Percentiles rank a stretch among this genome's conserved stretches.
phyloP scores from a whole-genome alignment of 2,888 invertebrate genomes.

The Coleophora flavipennella region DNA sequence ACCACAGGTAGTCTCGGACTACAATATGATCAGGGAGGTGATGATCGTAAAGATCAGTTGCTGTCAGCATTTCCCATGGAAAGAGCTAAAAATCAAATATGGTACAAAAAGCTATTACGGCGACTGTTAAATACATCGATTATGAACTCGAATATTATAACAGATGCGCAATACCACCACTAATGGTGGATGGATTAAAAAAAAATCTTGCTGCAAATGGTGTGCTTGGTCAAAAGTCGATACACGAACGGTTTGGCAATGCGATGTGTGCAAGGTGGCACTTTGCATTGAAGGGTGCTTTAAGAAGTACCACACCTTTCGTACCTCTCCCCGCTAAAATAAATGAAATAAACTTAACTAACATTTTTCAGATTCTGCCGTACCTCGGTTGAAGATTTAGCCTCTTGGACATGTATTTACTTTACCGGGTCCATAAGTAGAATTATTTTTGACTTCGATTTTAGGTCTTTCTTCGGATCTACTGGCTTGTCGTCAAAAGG shows the following conservation, averaged over 20 bases:
- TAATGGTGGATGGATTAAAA: neutral
- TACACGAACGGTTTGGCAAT: conserved; percentile 1
- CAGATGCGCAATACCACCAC: no score
- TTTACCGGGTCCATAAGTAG: no score
- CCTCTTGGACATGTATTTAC: no score
- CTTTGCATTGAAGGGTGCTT: conserved; percentile 1
- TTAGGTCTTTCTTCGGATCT: no score
- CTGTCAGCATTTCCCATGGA: conserved; percentile 1
- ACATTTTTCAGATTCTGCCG: no score
- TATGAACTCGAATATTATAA: neutral
- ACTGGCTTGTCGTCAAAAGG: no score
- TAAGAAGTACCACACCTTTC: conserved; percentile 1
- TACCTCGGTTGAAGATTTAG: no score
- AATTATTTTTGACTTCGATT: no score
- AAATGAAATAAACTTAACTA: no score
- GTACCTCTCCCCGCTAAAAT: no score
- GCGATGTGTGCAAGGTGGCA: conserved; percentile 1
- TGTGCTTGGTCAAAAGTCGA: neutral
- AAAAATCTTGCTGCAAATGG: neutral
- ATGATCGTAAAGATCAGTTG: conserved; percentile 5
- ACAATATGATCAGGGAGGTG: conserved; percentile 6
- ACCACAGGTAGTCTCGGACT: conserved; percentile 4
- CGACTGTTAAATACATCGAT: conserved; percentile 3
- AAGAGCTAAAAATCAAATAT: neutral
- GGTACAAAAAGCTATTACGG: conserved; percentile 9